Base-by-base conservation (phyloP, 2,797 vertebrate genomes). In the Pristis pectinata region DNA sequence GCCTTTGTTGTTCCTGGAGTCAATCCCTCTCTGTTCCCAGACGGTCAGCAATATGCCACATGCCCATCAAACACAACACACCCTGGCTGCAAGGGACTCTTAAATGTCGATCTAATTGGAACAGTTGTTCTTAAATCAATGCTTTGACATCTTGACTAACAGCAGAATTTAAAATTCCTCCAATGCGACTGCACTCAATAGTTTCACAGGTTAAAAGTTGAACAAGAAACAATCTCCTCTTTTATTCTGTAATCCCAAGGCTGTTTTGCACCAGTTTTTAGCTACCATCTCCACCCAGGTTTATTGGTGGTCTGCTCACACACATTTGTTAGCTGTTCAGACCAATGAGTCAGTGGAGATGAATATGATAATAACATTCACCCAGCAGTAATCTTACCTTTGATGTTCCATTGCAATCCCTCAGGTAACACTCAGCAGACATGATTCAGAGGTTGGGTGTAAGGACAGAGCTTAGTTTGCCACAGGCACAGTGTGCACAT, bases 41-140 rank as follows among this genome's bases (percentile, higher is more conserved):
- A n/a, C 59, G 64, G 56, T 56, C 61, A 19, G 13, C 67, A 72
- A 24, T 15, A 30, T 74, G 37, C 44, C 27, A 49, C 11, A 0
- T 49, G 41, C 44, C 67, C 92, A 76, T 76, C 72, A 76, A 34
- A 34, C 70, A 2, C 24, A 53, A 53, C 15, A 34, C 92, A 94
- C 92, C 92, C 0, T 34, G 64, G n/a, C 22, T 91, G 56, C n/a
- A 59, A 37, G 61, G 85, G 85, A 37, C 59, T 9, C 34, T 24
- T 64, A 89, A n/a, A 64, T 64, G 92, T 34, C 7, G 76, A 76
- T 5, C 13, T 94, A 94, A 94, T 94, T 74, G 92, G 49, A 76
- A 53, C 27, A 17, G 92, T 93, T 30, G 92, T 53, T 93, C 74
- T 76, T 56, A 53, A n/a, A 76, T 94, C 41, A 76, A 76, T 70